Conservation (phyloP, 2,797 vertebrate genomes). For the Petrocephalus schoutedeni region DNA sequence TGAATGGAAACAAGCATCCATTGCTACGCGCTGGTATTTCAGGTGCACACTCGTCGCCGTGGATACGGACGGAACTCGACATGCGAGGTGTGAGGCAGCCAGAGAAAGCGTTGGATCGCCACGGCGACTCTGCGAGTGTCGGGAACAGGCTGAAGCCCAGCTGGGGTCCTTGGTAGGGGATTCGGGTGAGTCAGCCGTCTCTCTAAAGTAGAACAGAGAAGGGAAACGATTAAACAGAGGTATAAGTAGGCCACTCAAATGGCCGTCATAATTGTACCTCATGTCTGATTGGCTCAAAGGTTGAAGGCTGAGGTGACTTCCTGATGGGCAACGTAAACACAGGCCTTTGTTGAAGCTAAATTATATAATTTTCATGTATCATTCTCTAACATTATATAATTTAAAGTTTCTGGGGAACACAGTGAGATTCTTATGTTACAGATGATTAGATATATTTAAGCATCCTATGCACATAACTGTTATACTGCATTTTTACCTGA, state of each 20-base stretch:
- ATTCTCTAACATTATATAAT: background rate
- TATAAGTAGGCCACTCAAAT: background rate
- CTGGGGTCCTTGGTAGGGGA: slow-evolving; percentile 13
- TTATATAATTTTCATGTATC: background rate
- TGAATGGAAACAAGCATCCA: background rate
- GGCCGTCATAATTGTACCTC: background rate
- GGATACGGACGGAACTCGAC: background rate
- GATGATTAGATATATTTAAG: background rate
- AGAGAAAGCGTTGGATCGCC: background rate
- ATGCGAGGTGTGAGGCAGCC: background rate
- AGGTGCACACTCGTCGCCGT: background rate
- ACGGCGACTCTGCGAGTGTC: background rate
- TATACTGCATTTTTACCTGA: background rate
- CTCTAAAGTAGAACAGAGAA: background rate
- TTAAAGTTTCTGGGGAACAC: background rate
- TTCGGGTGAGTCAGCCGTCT: background rate
- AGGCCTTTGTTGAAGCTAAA: background rate
- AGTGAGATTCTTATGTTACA: background rate
- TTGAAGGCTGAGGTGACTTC: background rate
- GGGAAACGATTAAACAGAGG: background rate
- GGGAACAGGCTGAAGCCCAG: slow-evolving; percentile 14
- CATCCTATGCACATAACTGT: background rate
- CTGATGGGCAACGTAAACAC: background rate
- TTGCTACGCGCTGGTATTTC: background rate
- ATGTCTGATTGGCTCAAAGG: background rate